Conservation (phyloP, 2,888 invertebrate species). For the Leistus spinibarbis region DNA sequence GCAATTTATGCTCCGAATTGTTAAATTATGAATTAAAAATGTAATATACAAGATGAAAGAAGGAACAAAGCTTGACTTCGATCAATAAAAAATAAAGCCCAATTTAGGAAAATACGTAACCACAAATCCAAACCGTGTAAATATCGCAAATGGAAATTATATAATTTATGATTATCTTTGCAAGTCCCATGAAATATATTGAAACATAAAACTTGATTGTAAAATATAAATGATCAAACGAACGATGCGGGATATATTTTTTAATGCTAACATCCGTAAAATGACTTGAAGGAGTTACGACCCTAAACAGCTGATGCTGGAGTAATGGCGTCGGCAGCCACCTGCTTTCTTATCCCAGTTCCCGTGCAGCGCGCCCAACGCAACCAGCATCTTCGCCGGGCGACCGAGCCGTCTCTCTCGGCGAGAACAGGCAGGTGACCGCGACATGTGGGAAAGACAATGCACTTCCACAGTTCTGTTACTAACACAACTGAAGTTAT, state of each 20-base stretch:
- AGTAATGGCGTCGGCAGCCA: neutral
- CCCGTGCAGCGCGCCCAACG: neutral
- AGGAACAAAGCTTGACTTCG: too few relatives aligned
- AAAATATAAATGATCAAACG: neutral
- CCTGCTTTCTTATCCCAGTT: constrained; percentile 6
- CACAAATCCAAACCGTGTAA: too few relatives aligned
- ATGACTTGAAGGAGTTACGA: neutral
- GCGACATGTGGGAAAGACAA: constrained; percentile 7
- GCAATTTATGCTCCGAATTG: too few relatives aligned
- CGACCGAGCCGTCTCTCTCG: neutral
- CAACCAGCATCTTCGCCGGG: constrained; percentile 1
- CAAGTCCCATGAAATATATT: neutral
- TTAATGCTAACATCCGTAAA: neutral
- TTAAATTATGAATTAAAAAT: too few relatives aligned
- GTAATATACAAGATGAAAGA: too few relatives aligned
- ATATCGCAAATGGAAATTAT: too few relatives aligned
- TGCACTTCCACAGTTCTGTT: neutral
- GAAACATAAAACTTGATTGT: neutral
- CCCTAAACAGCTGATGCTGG: constrained; percentile 3
- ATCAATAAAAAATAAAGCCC: too few relatives aligned
- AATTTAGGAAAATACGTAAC: too few relatives aligned
- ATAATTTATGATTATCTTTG: too few relatives aligned
- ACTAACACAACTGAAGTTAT: neutral
- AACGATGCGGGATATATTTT: neutral
- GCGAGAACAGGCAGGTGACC: constrained; percentile 1